These are phyloP conservation scores for Amblyornis subalaris DNA, from an alignment of 2,113 vertebrate species.

Conservation along the genomic window DNA sequence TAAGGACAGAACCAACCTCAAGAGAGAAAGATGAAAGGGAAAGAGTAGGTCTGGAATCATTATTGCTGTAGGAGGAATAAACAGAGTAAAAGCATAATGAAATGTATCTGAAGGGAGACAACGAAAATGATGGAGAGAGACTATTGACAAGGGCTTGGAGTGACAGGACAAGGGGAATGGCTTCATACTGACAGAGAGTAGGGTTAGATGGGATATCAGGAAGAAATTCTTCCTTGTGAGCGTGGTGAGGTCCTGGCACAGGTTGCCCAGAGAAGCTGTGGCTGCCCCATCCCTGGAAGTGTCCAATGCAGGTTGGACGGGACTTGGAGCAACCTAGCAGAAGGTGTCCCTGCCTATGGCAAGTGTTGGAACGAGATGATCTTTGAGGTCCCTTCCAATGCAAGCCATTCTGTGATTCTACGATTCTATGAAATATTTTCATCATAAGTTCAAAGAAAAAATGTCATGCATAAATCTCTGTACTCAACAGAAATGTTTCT, in stretches of 20 bases:
- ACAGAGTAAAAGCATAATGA: neutral
- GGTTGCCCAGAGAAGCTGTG: neutral
- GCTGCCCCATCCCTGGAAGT: neutral
- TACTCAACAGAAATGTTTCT: neutral
- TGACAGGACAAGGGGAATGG: neutral
- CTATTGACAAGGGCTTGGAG: neutral
- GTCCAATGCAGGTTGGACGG: rapidly evolving
- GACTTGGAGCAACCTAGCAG: neutral
- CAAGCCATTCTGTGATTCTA: neutral
- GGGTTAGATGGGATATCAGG: neutral
- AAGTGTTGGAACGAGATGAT: neutral
- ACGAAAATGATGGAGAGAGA: neutral
- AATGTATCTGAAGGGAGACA: neutral
- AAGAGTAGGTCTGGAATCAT: neutral
- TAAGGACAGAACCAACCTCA: neutral
- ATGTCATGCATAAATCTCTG: neutral
- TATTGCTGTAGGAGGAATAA: neutral
- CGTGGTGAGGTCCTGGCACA: neutral
- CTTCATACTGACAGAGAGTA: neutral
- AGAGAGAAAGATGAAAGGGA: neutral
- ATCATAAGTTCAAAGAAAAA: neutral
- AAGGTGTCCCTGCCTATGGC: neutral
- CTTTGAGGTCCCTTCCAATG: neutral
- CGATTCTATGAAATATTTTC: neutral
- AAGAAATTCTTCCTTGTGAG: neutral